Base-by-base conservation (phyloP, 1,140 invertebrate species). In the Nasonia vitripennis region DNA sequence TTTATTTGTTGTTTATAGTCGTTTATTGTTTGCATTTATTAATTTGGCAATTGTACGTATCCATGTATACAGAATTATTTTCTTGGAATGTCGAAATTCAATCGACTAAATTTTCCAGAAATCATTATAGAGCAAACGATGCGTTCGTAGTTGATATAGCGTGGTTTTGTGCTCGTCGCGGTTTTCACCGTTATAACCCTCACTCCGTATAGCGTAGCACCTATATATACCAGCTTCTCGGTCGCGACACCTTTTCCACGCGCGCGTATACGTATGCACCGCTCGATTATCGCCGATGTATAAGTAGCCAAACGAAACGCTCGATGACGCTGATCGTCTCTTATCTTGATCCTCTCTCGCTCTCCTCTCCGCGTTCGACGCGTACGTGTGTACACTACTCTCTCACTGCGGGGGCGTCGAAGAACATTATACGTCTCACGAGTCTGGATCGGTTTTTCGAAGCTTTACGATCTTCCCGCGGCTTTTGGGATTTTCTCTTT, bases 181-280 rank as follows among this genome's bases (percentile, higher is more conserved):
- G 51, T 77, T 77, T 34, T 77, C 31, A 77, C 81, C 73, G 71
- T 77, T 75, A 83, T 68, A 55, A 17, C 14, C 12, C 31, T 27
- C 23, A 9, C 67, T n/a, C 2, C 11, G 67, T 68, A 51, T 14
- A 14, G 14, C 10, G 11, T 14, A 17, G 2, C 9, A n/a, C 1
- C 31, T 70, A 17, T 62, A 34, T 34, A 11, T n/a, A 81, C 41
- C 12, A 41, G 45, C 55, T 55, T 81, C 79, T 71, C 41, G 68
- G 68, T 73, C 41, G 41, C 79, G 81, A 83, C 81, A 83, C 51
- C 81, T 68, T 83, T 83, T 83, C 51, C 81, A 68, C n/a, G 45
- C 48, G 12, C 31, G 55, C 0, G 9, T 2, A 34, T 51, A 34
- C n/a, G 17, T n/a, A 62, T 62, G 17, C 17, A 62, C 55, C 55